These are phyloP conservation scores for Sebastes fasciatus DNA, from an alignment of 2,113 vertebrate species.

Conservation along the genomic window DNA sequence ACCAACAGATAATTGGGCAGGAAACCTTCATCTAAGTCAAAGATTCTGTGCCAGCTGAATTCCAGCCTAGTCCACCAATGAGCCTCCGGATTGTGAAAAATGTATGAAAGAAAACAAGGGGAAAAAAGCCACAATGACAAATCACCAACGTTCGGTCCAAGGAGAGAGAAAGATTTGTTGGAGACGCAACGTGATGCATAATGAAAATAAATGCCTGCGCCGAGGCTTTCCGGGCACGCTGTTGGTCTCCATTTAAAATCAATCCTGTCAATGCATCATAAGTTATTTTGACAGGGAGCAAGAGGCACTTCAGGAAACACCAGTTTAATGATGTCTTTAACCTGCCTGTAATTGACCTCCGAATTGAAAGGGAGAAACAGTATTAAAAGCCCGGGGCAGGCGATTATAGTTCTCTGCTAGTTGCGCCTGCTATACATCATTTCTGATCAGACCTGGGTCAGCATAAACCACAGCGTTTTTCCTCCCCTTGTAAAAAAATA, in stretches of 20 bases:
- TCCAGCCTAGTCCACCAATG: slow-evolving; percentile 69
- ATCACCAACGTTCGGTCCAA: slow-evolving; percentile 68
- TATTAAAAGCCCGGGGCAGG: slow-evolving; percentile 77
- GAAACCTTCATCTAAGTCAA: slow-evolving; percentile 72
- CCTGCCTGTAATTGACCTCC: slow-evolving; percentile 82
- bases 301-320: slow-evolving; percentile 82
- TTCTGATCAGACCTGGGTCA: slow-evolving; percentile 82
- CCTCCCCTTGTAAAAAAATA: slow-evolving; percentile 41
- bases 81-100: slow-evolving; percentile 69
- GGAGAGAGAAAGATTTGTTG: slow-evolving; percentile 76
- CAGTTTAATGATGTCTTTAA: slow-evolving; percentile 84
- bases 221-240: slow-evolving; percentile 67
- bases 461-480: slow-evolving; percentile 75
- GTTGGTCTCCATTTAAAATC: slow-evolving; percentile 81
- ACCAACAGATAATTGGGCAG: slow-evolving; percentile 69
- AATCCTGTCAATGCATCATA: slow-evolving; percentile 82
- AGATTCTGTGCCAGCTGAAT: slow-evolving; percentile 69
- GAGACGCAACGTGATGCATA: slow-evolving; percentile 72
- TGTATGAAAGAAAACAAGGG: slow-evolving; percentile 64
- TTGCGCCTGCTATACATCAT: slow-evolving; percentile 80
- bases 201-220: slow-evolving; percentile 77
- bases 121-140: slow-evolving; percentile 72
- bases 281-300: slow-evolving; percentile 83
- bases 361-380: slow-evolving; percentile 77
- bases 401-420: slow-evolving; percentile 76